Conservation (phyloP, 2,888 invertebrate genomes). For the Aspidapion aeneum region DNA sequence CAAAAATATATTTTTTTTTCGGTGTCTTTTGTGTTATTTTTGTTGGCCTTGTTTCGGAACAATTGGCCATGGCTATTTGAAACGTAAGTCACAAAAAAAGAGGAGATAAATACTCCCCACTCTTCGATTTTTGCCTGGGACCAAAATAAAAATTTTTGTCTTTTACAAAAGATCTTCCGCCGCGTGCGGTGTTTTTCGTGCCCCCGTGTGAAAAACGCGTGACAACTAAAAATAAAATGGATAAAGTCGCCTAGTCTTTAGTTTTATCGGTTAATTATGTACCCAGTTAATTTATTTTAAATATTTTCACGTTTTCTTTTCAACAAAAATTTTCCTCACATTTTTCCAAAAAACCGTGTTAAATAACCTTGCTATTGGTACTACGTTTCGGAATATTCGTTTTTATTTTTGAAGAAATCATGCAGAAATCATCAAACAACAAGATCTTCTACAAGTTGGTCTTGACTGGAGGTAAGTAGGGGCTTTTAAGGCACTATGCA, state of each 20-base stretch:
- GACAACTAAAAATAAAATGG: constrained; percentile 28
- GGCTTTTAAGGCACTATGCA: too few species aligned
- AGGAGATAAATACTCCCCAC: too few species aligned
- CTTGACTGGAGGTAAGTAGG: constrained; percentile 80
- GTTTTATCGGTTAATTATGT: constrained; percentile 38
- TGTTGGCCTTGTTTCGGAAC: too few species aligned
- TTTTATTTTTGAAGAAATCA: constrained; percentile 18
- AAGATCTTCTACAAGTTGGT: constrained; percentile 66
- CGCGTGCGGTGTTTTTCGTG: constrained; percentile 31
- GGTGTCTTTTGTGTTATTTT: too few species aligned
- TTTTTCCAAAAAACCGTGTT: constrained; percentile 8
- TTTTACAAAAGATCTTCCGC: constrained; percentile 28
- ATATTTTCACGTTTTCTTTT: constrained; percentile 22
- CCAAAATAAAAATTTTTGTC: constrained; percentile 9
- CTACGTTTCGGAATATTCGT: background rate
- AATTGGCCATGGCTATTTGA: too few species aligned
- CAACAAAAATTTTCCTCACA: constrained; percentile 7
- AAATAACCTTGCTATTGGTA: background rate
- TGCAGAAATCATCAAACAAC: constrained; percentile 32
- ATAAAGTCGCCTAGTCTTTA: constrained; percentile 30
- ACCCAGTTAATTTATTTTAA: constrained; percentile 33
- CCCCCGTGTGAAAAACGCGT: constrained; percentile 21
- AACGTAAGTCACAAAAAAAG: too few species aligned
- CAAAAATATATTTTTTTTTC: too few species aligned
- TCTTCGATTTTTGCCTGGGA: background rate